Conservation (phyloP, 2,888 invertebrate genomes). For the Liopterus haemorrhoidalis region DNA sequence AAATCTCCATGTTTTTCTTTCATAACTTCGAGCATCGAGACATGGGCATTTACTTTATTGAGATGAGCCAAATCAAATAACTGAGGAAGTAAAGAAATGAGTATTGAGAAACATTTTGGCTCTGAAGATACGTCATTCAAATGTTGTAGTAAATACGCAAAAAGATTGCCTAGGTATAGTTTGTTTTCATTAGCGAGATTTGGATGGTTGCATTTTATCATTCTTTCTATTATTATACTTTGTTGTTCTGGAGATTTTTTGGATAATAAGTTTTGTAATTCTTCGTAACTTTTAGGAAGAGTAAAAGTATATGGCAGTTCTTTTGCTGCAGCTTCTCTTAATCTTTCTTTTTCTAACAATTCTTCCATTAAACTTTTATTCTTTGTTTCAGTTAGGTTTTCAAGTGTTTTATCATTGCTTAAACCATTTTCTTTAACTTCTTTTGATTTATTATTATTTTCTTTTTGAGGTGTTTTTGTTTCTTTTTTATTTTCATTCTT, state of each 20-base stretch:
- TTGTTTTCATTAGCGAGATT: slow-evolving; percentile 73
- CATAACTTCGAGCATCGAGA: slow-evolving; percentile 61
- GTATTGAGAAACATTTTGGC: slow-evolving; percentile 51
- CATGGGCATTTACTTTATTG: slow-evolving; percentile 62
- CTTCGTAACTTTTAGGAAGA: slow-evolving; percentile 59
- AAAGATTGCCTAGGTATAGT: slow-evolving; percentile 65
- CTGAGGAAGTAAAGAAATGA: slow-evolving; percentile 53
- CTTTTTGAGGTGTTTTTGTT: neutral
- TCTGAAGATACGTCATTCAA: slow-evolving; percentile 60
- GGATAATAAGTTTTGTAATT: slow-evolving; percentile 56
- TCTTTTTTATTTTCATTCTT: slow-evolving; percentile 15
- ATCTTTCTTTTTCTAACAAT: slow-evolving; percentile 51
- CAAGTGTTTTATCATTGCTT: slow-evolving; percentile 14
- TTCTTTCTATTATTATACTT: slow-evolving; percentile 65
- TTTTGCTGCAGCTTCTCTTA: no score
- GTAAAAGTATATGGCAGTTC: slow-evolving; percentile 56
- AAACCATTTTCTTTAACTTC: slow-evolving; percentile 13
- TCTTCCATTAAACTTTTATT: slow-evolving; percentile 43
- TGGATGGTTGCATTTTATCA: slow-evolving; percentile 85
- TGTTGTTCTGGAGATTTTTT: slow-evolving; percentile 61
- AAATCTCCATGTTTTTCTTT: slow-evolving; percentile 66
- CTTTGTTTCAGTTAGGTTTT: slow-evolving; percentile 31
- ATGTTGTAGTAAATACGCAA: slow-evolving; percentile 71
- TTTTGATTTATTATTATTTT: slow-evolving; percentile 3
- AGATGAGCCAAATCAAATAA: slow-evolving; percentile 66